These are phyloP conservation scores for Perca flavescens DNA, from an alignment of 2,113 vertebrate species.

Conservation along the genomic window DNA sequence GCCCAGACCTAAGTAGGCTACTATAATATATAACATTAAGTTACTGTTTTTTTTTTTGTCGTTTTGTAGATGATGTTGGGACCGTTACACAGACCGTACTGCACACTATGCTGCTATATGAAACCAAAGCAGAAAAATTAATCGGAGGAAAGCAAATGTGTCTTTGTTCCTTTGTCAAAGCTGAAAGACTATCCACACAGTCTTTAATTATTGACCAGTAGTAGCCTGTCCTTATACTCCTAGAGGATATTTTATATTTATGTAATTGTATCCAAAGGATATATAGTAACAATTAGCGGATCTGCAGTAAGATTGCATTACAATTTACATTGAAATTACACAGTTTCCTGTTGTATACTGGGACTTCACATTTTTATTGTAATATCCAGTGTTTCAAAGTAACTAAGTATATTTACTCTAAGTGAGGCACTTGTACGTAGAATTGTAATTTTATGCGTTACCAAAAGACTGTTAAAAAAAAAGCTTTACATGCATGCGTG, in stretches of 20 bases:
- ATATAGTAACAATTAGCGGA: not conserved
- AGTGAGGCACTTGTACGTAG: not conserved
- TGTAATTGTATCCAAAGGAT: not conserved
- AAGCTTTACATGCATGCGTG: too few relatives aligned
- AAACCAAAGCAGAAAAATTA: constrained; percentile 6
- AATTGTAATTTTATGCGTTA: too few relatives aligned
- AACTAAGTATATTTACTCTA: not conserved
- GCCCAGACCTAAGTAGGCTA: not conserved
- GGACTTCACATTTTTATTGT: not conserved
- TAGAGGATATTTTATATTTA: not conserved
- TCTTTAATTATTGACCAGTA: constrained; percentile 38
- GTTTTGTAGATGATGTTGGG: not conserved
- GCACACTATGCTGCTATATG: not conserved
- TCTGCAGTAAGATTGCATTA: not conserved
- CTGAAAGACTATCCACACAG: constrained; percentile 10
- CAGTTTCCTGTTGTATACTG: not conserved
- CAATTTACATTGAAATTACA: not conserved
- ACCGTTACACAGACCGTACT: not conserved
- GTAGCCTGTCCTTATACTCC: not conserved
- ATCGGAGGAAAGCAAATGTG: constrained; percentile 23
- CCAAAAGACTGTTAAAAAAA: too few relatives aligned
- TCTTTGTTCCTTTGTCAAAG: constrained; percentile 11
- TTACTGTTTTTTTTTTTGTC: too few relatives aligned
- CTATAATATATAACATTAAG: too few relatives aligned
- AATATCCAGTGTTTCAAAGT: not conserved